phyloP scores from a whole-genome alignment of 1,140 invertebrate species.

The Sesamia nonagrioides region DNA sequence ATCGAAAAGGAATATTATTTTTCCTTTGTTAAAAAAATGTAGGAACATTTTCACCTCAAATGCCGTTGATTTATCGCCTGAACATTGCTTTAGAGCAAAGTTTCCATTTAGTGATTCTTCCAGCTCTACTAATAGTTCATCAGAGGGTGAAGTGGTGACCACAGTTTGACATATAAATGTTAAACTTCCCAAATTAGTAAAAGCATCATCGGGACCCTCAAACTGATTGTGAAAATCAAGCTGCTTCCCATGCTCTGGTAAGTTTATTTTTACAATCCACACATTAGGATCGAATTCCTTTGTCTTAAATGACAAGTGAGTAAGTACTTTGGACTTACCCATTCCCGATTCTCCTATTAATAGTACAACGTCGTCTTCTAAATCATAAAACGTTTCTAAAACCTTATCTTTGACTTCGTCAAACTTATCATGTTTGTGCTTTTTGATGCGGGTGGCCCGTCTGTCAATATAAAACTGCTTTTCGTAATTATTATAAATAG shows the following conservation, averaged over 20 bases:
- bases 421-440: not conserved
- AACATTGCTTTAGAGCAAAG: not conserved
- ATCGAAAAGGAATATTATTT: slow-evolving; percentile 45
- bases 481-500: slow-evolving; percentile 5
- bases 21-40: slow-evolving; percentile 19
- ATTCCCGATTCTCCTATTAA: slow-evolving; percentile 30
- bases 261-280: slow-evolving; percentile 47
- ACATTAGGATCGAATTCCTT: slow-evolving; percentile 18
- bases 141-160: not conserved
- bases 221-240: slow-evolving; percentile 9
- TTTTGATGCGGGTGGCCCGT: not conserved
- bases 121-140: not conserved
- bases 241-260: slow-evolving; percentile 16
- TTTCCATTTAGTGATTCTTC: not conserved
- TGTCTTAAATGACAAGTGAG: slow-evolving; percentile 34
- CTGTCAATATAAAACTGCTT: slow-evolving; percentile 28
- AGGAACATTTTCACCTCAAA: slow-evolving; percentile 40
- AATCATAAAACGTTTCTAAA: slow-evolving; percentile 8
- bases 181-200: slow-evolving; percentile 22
- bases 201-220: not conserved
- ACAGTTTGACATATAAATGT: slow-evolving; percentile 13
- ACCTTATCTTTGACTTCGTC: not conserved
- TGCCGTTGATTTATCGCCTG: not conserved
- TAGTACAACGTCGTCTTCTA: not conserved
- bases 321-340: slow-evolving; percentile 47